Percentiles rank a stretch among this genome's conserved stretches.
These are phyloP conservation scores for Rhogogaster chlorosoma DNA, from an alignment of 2,888 invertebrate species.

Conservation along the genomic window DNA sequence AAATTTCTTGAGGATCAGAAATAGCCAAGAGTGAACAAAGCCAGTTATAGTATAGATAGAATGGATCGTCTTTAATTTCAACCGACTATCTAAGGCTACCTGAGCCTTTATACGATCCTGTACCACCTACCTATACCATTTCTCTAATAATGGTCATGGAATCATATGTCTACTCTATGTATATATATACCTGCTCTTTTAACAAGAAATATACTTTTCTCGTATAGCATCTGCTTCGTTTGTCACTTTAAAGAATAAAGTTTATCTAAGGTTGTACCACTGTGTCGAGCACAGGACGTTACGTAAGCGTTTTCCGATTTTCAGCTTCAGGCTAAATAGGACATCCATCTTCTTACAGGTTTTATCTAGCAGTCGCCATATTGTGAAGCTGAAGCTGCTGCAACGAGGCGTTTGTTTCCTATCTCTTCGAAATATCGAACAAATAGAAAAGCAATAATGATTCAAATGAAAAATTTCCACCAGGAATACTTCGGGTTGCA, in stretches of 20 bases:
- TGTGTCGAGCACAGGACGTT: slow-evolving; percentile 24
- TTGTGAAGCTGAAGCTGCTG: slow-evolving; percentile 1
- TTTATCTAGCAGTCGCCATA: slow-evolving; percentile 41
- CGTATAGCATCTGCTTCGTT: neutral
- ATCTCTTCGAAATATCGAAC: neutral
- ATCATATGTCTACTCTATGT: neutral
- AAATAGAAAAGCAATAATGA: neutral
- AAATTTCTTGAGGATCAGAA: slow-evolving; percentile 49
- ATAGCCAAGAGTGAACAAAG: slow-evolving; percentile 49
- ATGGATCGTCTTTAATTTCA: slow-evolving; percentile 48
- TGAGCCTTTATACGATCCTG: slow-evolving; percentile 1
- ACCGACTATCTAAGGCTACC: slow-evolving; percentile 20
- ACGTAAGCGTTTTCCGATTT: slow-evolving; percentile 49
- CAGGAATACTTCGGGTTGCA: neutral
- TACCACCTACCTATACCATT: neutral
- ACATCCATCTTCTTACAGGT: slow-evolving; percentile 45
- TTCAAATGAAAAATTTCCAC: neutral
- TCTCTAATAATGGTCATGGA: slow-evolving; percentile 1
- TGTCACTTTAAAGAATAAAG: slow-evolving; percentile 32
- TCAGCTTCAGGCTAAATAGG: slow-evolving; percentile 46
- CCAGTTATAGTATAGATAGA: slow-evolving; percentile 46
- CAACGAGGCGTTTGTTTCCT: neutral
- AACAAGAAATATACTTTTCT: neutral
- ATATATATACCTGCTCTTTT: neutral
- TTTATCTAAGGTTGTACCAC: slow-evolving; percentile 13